These are phyloP conservation scores for Geotrupes spiniger DNA, from an alignment of 2,888 invertebrate species.

Conservation along the genomic window DNA sequence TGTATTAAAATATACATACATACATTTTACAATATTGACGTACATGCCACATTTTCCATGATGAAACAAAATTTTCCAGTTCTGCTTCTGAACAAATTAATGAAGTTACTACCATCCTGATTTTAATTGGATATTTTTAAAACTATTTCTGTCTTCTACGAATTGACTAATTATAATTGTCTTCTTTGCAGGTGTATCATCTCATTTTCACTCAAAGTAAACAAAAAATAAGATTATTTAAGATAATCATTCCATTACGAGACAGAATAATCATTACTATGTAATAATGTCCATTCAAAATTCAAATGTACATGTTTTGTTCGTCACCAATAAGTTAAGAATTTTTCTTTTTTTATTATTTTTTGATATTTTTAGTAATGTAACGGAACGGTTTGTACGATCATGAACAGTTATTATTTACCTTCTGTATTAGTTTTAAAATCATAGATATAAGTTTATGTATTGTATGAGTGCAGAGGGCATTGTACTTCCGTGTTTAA, in stretches of 20 bases:
- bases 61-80: conserved; percentile 31
- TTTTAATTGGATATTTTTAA: not conserved
- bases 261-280: conserved; percentile 21
- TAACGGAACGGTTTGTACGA: conserved; percentile 18
- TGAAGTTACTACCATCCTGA: conserved; percentile 23
- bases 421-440: conserved; percentile 39
- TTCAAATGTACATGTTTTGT: conserved; percentile 3
- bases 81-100: conserved; percentile 32
- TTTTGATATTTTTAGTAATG: conserved; percentile 22
- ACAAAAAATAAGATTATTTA: conserved; percentile 22
- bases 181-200: conserved; percentile 25
- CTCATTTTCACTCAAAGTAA: conserved; percentile 22
- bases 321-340: conserved; percentile 13
- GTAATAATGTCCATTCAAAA: conserved; percentile 20
- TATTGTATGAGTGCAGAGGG: conserved; percentile 41
- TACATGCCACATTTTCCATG: conserved; percentile 17
- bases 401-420: conserved; percentile 20
- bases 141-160: not conserved
- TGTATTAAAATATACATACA: too few relatives aligned
- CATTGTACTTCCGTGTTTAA: conserved; percentile 42
- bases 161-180: conserved; percentile 6
- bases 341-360: conserved; percentile 22
- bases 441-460: conserved; percentile 41
- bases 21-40: conserved; percentile 7
- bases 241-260: conserved; percentile 22